Evolutionary conservation across 2,888 invertebrate genomes (phyloP).

Genomic region (Lochmaea capreae): DNA sequence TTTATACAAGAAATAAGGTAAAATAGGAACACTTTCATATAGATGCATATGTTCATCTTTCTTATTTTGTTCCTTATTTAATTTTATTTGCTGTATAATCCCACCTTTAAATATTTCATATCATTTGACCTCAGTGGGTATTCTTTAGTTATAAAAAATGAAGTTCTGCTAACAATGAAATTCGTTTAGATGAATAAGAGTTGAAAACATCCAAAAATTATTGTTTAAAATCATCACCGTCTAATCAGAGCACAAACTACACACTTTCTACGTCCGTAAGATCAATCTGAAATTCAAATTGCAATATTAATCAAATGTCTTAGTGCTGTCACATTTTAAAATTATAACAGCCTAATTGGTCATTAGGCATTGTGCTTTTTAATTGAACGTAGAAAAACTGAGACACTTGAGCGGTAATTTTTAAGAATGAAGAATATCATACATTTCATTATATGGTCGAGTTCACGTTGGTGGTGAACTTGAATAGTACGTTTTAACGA

Average conservation of each 20-base stretch:
- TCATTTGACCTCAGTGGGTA: not conserved
- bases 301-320: slow-evolving; percentile 28
- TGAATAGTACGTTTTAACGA: slow-evolving; percentile 51
- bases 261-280: slow-evolving; percentile 5
- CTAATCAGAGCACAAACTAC: slow-evolving; percentile 7
- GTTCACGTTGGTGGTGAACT: slow-evolving; percentile 56
- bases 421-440: slow-evolving; percentile 54
- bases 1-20: too few species aligned
- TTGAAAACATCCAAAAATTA: not conserved
- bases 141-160: not conserved
- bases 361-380: slow-evolving; percentile 56
- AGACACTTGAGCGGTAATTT: slow-evolving; percentile 60
- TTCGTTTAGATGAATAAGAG: not conserved
- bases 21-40: too few species aligned
- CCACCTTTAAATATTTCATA: not conserved
- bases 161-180: not conserved
- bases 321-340: slow-evolving; percentile 47
- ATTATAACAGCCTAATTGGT: slow-evolving; percentile 54
- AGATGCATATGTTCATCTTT: too few species aligned
- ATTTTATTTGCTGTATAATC: too few species aligned
- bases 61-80: too few species aligned
- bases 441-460: slow-evolving; percentile 60
- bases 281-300: slow-evolving; percentile 6
- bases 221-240: not conserved
- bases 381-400: slow-evolving; percentile 57